Percentiles rank a stretch among this genome's conserved stretches.
These are phyloP conservation scores for Euphydryas editha DNA, from an alignment of 2,888 invertebrate species.

Conservation along the genomic window DNA sequence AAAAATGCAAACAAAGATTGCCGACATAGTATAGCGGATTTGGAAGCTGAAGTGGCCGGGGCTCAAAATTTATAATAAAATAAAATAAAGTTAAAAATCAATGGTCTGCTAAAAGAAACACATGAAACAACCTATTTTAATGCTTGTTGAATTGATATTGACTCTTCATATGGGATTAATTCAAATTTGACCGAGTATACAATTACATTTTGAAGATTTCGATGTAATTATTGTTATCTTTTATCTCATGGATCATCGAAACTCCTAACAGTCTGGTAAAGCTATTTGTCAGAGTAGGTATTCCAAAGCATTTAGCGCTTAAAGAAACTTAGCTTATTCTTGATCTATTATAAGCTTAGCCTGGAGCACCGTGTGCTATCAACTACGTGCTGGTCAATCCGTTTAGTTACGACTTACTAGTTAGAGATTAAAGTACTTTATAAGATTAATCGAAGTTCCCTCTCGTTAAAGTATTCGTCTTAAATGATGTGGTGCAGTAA, in stretches of 20 bases:
- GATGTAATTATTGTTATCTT: background rate
- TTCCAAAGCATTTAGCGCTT: background rate
- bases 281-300: background rate
- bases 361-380: background rate
- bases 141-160: too few species aligned
- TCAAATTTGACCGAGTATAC: too few species aligned
- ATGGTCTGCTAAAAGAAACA: too few species aligned
- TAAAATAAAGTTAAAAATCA: too few species aligned
- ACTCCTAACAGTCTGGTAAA: background rate
- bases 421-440: constrained; percentile 15
- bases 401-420: constrained; percentile 14
- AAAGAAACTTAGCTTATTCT: background rate
- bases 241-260: background rate
- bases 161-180: too few species aligned
- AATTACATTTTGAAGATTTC: background rate
- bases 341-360: background rate
- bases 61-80: too few species aligned
- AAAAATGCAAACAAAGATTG: too few species aligned
- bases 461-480: constrained; percentile 4
- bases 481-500: background rate
- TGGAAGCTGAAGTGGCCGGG: too few species aligned
- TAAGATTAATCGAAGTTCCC: constrained; percentile 11
- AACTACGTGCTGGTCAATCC: constrained; percentile 10
- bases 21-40: too few species aligned
- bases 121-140: too few species aligned